Conservation (phyloP, 2,113 vertebrate species). For the Oxyura jamaicensis region DNA sequence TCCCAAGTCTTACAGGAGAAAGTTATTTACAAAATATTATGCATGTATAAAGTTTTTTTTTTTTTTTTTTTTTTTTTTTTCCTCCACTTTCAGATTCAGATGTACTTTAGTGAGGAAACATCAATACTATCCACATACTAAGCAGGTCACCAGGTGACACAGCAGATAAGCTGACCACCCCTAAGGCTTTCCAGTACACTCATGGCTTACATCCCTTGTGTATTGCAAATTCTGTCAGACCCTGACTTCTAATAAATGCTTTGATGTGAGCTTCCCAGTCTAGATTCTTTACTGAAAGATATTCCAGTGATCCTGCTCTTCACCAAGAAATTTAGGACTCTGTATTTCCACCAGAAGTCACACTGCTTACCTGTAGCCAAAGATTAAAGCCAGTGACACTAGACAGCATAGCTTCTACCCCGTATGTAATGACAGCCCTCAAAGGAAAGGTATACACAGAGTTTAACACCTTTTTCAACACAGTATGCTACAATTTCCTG, state of each 20-base stretch:
- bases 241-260: background rate
- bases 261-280: background rate
- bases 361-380: rapidly evolving
- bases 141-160: background rate
- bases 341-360: background rate
- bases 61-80: too few species aligned
- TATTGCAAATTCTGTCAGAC: background rate
- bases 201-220: rapidly evolving
- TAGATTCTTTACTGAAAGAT: background rate
- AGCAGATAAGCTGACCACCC: background rate
- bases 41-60: background rate
- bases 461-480: background rate
- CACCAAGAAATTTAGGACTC: background rate
- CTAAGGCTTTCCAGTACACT: background rate
- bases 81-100: background rate
- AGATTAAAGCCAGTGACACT: background rate
- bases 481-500: background rate
- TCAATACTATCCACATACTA: background rate
- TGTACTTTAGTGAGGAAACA: background rate
- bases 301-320: background rate
- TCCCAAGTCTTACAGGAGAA: background rate
- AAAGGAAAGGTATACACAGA: rapidly evolving
- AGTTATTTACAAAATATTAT: background rate
- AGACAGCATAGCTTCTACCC: too few species aligned
- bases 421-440: background rate